Percentiles rank a stretch among this genome's conserved stretches.
Conservation (phyloP, 2,113 vertebrate species). For the Amphilophus citrinellus region DNA sequence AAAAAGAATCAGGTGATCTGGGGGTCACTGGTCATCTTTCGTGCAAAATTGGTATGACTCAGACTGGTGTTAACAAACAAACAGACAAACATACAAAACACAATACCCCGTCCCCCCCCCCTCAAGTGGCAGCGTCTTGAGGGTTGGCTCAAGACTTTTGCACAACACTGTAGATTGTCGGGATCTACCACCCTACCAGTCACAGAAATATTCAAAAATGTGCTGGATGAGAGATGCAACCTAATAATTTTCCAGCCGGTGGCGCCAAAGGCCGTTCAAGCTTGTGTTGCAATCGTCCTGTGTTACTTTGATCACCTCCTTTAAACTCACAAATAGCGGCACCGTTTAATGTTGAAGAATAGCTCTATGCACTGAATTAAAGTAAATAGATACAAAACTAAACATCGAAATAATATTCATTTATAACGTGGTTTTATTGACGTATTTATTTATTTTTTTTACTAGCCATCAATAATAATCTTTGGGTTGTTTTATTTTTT, state of each 20-base stretch:
- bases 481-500: neutral
- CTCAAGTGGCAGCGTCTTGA: too few species aligned
- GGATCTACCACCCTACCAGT: neutral
- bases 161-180: neutral
- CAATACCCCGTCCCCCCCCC: too few species aligned
- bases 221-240: rapidly evolving
- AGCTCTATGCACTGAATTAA: neutral
- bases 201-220: neutral
- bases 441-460: neutral
- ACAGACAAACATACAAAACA: too few species aligned
- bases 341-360: neutral
- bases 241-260: conserved; percentile 10
- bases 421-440: neutral
- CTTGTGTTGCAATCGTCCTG: neutral
- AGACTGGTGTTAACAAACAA: too few species aligned
- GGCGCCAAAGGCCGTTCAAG: conserved; percentile 37
- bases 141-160: rapidly evolving
- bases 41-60: too few species aligned
- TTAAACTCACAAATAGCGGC: neutral
- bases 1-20: too few species aligned
- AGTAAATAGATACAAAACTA: neutral
- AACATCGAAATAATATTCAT: neutral
- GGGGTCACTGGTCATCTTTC: too few species aligned
- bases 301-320: neutral
- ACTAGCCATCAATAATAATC: neutral